These are phyloP conservation scores for Campoletis sonorensis DNA, from an alignment of 1,140 invertebrate species.

Conservation along the genomic window DNA sequence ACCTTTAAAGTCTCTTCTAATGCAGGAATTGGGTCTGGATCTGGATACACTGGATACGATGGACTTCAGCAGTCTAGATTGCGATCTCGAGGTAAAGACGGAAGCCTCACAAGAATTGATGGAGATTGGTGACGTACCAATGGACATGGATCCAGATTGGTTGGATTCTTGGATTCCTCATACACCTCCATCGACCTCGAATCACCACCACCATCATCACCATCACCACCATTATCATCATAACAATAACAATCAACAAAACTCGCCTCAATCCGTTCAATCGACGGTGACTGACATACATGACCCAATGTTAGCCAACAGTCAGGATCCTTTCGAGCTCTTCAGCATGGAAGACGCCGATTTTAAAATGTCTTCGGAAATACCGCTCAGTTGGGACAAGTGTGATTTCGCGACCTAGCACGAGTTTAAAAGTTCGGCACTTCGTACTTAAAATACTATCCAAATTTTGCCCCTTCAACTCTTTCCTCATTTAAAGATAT, in stretches of 20 bases:
- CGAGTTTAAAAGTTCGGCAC: conserved; percentile 53
- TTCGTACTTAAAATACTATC: conserved; percentile 64
- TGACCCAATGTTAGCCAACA: conserved; percentile 80
- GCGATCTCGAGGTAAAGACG: conserved; percentile 74
- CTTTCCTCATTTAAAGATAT: no score
- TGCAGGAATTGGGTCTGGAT: conserved; percentile 76
- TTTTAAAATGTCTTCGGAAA: conserved; percentile 80
- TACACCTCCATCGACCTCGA: conserved; percentile 62
- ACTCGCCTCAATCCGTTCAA: conserved; percentile 63
- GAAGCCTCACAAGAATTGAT: conserved; percentile 72
- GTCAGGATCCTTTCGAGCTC: conserved; percentile 82
- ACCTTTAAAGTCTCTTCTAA: conserved; percentile 56
- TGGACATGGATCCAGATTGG: conserved; percentile 86
- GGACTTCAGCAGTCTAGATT: conserved; percentile 78
- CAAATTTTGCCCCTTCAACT: background rate
- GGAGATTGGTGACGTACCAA: conserved; percentile 77
- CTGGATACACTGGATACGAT: conserved; percentile 78
- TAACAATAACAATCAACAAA: conserved; percentile 17
- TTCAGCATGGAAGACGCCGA: conserved; percentile 84
- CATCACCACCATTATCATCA: conserved; percentile 44
- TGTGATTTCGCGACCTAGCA: conserved; percentile 81
- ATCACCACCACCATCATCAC: conserved; percentile 53
- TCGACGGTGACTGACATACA: conserved; percentile 75
- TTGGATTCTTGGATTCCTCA: conserved; percentile 82
- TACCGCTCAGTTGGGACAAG: conserved; percentile 79